phyloP scores from a whole-genome alignment of 1,140 invertebrate species.

The Platyscapa corneri region DNA sequence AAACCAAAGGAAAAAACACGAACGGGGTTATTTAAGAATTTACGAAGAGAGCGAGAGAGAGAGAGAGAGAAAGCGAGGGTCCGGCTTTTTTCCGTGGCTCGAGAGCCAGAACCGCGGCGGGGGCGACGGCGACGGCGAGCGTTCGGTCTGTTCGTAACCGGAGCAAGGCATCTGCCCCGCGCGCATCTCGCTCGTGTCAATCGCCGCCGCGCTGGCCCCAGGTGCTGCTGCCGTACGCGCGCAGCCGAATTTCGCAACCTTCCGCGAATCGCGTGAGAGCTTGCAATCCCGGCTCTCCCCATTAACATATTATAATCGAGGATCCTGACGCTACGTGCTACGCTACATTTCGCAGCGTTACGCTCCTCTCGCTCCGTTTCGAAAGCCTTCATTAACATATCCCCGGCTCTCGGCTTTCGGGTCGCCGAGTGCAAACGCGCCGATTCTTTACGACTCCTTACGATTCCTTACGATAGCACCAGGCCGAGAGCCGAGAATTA shows the following conservation, averaged over 20 bases:
- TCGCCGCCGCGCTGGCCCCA: no score
- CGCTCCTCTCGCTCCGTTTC: background rate
- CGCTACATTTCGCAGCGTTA: background rate
- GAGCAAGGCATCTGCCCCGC: slow-evolving; percentile 56
- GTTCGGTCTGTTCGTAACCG: slow-evolving; percentile 53
- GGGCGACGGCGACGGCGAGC: background rate
- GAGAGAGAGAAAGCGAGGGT: no score
- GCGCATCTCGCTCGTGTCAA: background rate
- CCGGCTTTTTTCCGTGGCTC: no score
- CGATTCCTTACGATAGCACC: no score
- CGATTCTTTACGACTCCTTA: no score
- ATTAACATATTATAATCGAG: background rate
- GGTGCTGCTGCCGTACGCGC: no score
- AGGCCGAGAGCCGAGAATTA: no score
- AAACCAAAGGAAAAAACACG: background rate
- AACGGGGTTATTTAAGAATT: slow-evolving; percentile 37
- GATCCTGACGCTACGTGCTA: background rate
- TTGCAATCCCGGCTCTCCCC: background rate
- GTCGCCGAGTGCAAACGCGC: no score
- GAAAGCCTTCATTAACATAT: no score
- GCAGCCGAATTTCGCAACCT: no score
- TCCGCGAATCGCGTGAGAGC: background rate
- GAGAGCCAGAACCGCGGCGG: no score
- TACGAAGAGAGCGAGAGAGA: slow-evolving; percentile 16
- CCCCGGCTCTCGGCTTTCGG: no score